A percentile compares a stretch with the other conserved stretches of the same genome.
phyloP scores from a whole-genome alignment of 2,888 invertebrate genomes.

The Apamea crenata region DNA sequence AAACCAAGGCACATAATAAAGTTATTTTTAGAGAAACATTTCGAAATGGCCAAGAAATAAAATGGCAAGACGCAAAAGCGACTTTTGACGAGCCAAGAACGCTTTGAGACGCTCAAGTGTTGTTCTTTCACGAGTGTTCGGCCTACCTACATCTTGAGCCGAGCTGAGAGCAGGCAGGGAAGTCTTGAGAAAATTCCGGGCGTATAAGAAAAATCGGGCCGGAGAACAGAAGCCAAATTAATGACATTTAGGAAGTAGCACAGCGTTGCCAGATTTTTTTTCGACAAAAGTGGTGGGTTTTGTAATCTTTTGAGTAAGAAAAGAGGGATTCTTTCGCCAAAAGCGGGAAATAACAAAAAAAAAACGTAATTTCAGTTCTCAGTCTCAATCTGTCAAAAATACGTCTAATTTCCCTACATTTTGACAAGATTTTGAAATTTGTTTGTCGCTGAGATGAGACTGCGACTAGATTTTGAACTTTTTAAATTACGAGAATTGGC shows the following conservation, averaged over 20 bases:
- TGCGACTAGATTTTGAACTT: too few relatives aligned
- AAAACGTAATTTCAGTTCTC: too few relatives aligned
- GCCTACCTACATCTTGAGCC: constrained; percentile 31
- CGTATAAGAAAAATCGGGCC: neutral
- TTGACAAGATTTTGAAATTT: too few relatives aligned
- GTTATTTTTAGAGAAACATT: constrained; percentile 38
- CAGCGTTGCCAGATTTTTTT: too few relatives aligned
- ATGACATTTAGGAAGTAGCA: neutral
- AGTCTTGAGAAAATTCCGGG: constrained; percentile 10
- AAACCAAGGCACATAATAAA: neutral
- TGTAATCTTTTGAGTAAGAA: too few relatives aligned
- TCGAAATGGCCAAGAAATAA: constrained; percentile 44
- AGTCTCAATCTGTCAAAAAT: too few relatives aligned
- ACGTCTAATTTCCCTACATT: too few relatives aligned
- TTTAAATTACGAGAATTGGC: too few relatives aligned
- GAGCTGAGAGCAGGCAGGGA: neutral
- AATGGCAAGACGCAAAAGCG: constrained; percentile 40
- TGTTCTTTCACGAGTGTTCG: constrained; percentile 34
- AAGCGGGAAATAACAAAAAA: too few relatives aligned
- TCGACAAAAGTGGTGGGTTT: too few relatives aligned
- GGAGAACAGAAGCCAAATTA: neutral
- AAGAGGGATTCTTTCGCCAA: too few relatives aligned
- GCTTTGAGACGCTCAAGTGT: constrained; percentile 52
- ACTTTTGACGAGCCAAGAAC: constrained; percentile 27
- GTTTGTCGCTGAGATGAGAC: too few relatives aligned